These are phyloP conservation scores for Thereuonema tuberculata DNA, from an alignment of 1,140 invertebrate genomes.

Conservation along the genomic window DNA sequence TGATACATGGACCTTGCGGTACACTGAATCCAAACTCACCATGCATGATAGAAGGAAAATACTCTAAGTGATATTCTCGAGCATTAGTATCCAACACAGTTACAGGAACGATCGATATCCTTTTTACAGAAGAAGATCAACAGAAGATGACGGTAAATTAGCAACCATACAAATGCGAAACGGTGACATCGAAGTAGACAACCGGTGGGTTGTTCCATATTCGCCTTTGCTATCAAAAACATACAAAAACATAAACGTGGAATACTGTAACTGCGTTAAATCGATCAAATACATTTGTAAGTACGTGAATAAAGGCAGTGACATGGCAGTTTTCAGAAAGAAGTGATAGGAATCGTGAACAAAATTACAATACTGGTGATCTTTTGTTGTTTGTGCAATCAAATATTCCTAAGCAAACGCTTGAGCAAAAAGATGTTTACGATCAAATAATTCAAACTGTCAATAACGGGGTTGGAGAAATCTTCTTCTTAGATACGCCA, in stretches of 20 bases:
- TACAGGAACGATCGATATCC: slow-evolving; percentile 32
- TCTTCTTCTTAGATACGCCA: slow-evolving; percentile 34
- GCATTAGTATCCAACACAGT: slow-evolving; percentile 27
- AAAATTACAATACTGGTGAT: no score
- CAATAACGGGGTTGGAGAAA: no score
- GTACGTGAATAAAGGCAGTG: slow-evolving; percentile 22
- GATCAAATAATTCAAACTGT: no score
- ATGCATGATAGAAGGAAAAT: slow-evolving; percentile 36
- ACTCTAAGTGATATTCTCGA: slow-evolving; percentile 31
- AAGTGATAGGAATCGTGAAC: slow-evolving; percentile 23
- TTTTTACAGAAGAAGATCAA: slow-evolving; percentile 24
- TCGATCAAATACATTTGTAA: slow-evolving; percentile 35
- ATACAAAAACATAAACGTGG: slow-evolving; percentile 38
- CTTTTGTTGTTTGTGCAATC: no score
- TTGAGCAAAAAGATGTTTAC: no score
- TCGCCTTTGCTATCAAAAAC: slow-evolving; percentile 34
- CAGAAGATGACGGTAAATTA: slow-evolving; percentile 1
- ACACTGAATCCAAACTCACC: slow-evolving; percentile 31
- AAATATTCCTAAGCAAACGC: no score
- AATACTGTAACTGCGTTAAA: slow-evolving; percentile 37
- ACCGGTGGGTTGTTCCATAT: slow-evolving; percentile 40
- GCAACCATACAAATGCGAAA: slow-evolving; percentile 2
- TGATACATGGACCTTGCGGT: slow-evolving; percentile 42
- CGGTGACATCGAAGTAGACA: slow-evolving; percentile 27
- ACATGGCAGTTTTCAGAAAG: slow-evolving; percentile 17